A percentile compares a stretch with the other conserved stretches of the same genome.
phyloP scores from a whole-genome alignment of 2,113 vertebrate genomes.

The Thryonomys swinderianus region DNA sequence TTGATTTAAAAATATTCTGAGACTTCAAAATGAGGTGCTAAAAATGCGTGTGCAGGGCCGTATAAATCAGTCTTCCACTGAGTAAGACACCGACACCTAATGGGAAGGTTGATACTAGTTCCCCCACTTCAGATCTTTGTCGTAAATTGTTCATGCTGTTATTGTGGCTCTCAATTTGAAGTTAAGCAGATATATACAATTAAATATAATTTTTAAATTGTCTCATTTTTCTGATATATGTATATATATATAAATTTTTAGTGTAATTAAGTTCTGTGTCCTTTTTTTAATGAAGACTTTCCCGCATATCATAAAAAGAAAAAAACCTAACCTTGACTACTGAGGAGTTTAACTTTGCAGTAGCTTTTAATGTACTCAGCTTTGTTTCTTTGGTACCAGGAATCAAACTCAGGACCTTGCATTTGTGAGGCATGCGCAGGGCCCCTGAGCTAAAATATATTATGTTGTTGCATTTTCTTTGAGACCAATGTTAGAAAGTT shows the following conservation, averaged over 20 bases:
- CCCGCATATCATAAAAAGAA: background rate
- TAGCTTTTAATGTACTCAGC: background rate
- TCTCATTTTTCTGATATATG: constrained; percentile 21
- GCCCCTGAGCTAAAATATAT: background rate
- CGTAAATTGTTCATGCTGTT: constrained; percentile 50
- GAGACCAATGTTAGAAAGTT: background rate
- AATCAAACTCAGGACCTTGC: too few relatives aligned
- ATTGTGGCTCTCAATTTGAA: constrained; percentile 61
- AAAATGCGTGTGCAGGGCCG: background rate
- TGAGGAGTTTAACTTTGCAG: background rate
- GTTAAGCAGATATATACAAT: constrained; percentile 55
- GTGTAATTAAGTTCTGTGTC: constrained; percentile 9
- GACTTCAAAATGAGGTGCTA: constrained; percentile 26
- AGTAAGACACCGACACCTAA: background rate
- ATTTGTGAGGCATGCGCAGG: too few relatives aligned
- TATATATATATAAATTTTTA: constrained; percentile 39
- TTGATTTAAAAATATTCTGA: constrained; percentile 50
- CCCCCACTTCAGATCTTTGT: constrained; percentile 8
- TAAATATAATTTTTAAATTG: constrained; percentile 63
- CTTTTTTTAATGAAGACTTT: constrained; percentile 17
- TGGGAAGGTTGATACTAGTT: constrained; percentile 13
- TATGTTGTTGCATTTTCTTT: constrained; percentile 33
- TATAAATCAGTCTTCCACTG: background rate
- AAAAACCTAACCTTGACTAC: background rate
- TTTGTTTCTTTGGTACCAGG: too few relatives aligned